Evolutionary conservation across 2,113 vertebrate genomes (phyloP), one percentile per base, ranked within the genome.

Genomic region (Rattus rattus): DNA sequence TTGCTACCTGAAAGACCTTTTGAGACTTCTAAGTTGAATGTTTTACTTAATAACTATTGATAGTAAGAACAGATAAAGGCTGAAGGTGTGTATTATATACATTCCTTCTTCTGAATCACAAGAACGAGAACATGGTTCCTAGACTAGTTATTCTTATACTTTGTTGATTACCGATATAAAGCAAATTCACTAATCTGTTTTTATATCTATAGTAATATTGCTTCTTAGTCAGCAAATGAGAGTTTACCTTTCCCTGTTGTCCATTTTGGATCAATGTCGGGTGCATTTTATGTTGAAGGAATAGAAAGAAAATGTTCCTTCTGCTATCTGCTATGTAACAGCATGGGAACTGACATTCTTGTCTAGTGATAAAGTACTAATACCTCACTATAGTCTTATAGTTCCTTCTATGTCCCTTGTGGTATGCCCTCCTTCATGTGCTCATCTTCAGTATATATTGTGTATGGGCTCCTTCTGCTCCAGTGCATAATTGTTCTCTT

Each of bases 241-340:
- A 88, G 87, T 77, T 36, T 65, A 95, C 61, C 59, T 92, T 54
- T 7, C 13, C 28, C 28, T 19, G 2, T 22, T 7, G 11, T 85
- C 30, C 28, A 67, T 87, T 86, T 77, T 30, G 30, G 39, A 94
- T n/a, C 14, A 70, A 83, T 94, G 73, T 91, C 33, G 69, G 70
- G 47, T 86, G 16, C 36, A 28, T 70, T 95, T 96, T 88, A 76
- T 90, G 94, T 69, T 52, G n/a, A 88, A 95, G 90, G 7, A 73
- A 81, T 81, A 61, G 86, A 94, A 92, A 80, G 88, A 84, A 70
- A 70, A 87, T 70, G 36, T 61, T 90, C 80, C 47, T 90, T 56
- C 75, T 90, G 56, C 56, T 4, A 19, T 56, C 75, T 90, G 56
- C 63, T 4, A 19, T 1, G 36, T 70, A 69, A 61, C 54, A 79